These are phyloP conservation scores for Drosophila nr. fundita DNA, from an alignment of 2,888 invertebrate genomes.

Conservation along the genomic window DNA sequence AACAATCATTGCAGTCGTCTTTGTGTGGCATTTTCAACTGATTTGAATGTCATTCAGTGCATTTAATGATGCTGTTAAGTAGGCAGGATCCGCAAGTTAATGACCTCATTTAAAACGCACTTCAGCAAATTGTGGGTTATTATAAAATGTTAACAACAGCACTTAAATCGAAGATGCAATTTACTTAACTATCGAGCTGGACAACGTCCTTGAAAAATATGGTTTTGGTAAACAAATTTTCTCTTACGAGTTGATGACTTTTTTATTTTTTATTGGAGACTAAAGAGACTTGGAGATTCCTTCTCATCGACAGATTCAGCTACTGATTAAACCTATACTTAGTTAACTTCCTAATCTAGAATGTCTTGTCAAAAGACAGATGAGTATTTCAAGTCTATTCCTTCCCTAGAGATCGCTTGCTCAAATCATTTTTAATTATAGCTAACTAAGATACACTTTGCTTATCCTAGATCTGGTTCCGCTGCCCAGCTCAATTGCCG, in stretches of 20 bases:
- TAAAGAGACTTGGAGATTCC: neutral
- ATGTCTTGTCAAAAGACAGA: neutral
- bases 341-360: neutral
- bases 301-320: neutral
- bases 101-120: neutral
- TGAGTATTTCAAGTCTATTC: neutral
- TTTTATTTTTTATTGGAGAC: too few relatives aligned
- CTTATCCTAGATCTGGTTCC: neutral
- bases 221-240: neutral
- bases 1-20: slow-evolving; percentile 5
- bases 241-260: neutral
- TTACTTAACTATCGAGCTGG: neutral
- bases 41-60: slow-evolving; percentile 26
- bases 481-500: neutral
- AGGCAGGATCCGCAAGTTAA: neutral
- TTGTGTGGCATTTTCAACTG: slow-evolving; percentile 6
- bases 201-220: neutral
- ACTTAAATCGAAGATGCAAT: neutral
- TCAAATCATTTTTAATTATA: neutral
- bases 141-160: neutral
- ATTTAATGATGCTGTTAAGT: slow-evolving; percentile 9
- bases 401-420: neutral
- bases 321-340: neutral
- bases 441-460: neutral
- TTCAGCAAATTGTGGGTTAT: neutral